phyloP scores from a whole-genome alignment of 2,888 invertebrate species.

The Dynastes grantii region DNA sequence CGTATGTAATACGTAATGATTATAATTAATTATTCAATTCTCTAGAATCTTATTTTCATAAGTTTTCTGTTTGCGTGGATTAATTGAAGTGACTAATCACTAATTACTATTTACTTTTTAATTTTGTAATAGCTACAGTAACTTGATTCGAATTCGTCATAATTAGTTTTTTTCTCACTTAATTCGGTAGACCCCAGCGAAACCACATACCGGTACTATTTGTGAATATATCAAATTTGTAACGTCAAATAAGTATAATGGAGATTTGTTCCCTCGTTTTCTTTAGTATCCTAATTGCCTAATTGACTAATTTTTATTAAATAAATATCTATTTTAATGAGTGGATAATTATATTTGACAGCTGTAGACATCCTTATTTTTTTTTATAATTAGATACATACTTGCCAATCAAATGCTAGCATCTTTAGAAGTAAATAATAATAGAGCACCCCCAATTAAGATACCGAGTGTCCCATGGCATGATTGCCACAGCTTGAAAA shows the following conservation, averaged over 20 bases:
- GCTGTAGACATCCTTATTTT: not conserved
- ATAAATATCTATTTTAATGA: not conserved
- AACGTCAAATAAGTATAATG: not conserved
- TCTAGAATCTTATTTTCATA: too few species aligned
- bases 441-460: too few species aligned
- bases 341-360: not conserved
- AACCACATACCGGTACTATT: not conserved
- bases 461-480: too few species aligned
- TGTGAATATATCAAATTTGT: not conserved
- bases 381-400: not conserved
- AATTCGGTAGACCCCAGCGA: not conserved
- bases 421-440: too few species aligned
- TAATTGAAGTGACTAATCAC: not conserved
- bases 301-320: not conserved
- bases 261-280: not conserved
- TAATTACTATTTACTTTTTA: not conserved
- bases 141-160: constrained; percentile 2
- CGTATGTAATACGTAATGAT: too few species aligned
- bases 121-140: not conserved
- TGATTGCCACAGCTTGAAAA: too few species aligned
- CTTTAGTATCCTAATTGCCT: not conserved
- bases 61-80: not conserved
- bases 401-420: too few species aligned
- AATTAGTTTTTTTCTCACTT: constrained; percentile 9
- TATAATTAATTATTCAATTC: too few species aligned